Base-by-base conservation (phyloP, 1,140 invertebrate species). In the Drosophila arawakana region DNA sequence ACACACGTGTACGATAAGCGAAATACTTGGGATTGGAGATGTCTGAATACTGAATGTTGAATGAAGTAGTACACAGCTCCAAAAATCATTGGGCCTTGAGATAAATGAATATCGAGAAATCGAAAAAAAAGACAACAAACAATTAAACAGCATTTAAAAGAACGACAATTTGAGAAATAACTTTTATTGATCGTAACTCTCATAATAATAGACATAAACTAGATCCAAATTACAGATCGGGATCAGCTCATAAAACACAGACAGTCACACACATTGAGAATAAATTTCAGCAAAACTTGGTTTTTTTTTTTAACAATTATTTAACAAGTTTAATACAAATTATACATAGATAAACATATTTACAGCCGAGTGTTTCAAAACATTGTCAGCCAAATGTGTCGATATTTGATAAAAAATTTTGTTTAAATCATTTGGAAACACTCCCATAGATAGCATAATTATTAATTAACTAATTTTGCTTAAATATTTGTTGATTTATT, bases 261-360 rank as follows among this genome's bases (percentile, higher is more conserved):
- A 43, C 39, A 82, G 49, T 67, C 60, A 71, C 49, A 47, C 41
- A 59, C 43, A 60, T 39, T 54, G 44, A 55, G 30, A 65, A 37
- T 68, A 9, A 37, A 46, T 60, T 68, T 46, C 79, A 73, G 50
- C 67, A 88, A 88, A 72, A 70, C 18, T 21, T 21, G 1, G 0
- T 21, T 21, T 21, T 21, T 21, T 21, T 25, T 68, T 52, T 49
- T 88, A 86, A 86, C 83, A 86, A 77, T 88, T 30, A 30, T 77
- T 76, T 86, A 86, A 88, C 80, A 88, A 82, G 13, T 72, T 79
- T 67, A 60, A 80, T 74, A 72, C 49, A 84, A 61, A 74, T 55
- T 79, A 73, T 58, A 70, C 58, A 63, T 57, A 61, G 21, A 61
- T 61, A 61, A 59, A 65, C n/a, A 35, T 75, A 75, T 63, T 70